Evolutionary conservation across 1,140 invertebrate species (phyloP), one percentile per base, ranked within the genome.

Genomic region (Drosophila elegans): DNA sequence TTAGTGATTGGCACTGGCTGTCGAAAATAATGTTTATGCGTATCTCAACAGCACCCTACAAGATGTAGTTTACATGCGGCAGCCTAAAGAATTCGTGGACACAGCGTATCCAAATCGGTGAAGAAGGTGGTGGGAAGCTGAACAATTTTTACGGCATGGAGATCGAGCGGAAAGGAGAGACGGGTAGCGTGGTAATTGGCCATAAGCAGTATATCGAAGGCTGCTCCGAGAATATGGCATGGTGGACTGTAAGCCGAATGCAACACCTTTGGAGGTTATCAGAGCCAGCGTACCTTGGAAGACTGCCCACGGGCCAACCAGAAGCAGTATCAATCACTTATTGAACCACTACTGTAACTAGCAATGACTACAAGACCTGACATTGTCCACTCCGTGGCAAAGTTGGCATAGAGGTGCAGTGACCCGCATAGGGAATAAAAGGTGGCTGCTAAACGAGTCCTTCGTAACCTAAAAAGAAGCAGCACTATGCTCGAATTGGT

Each of bases 21-120:
- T 29, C 27, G 27, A 29, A 29, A 29, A 29, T 29, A 29, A 29
- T 29, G 27, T 29, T 29, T 29, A 29, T 12, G 93, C 93, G 0
- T 94, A 93, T 77, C 83, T 93, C 60, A 91, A 93, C 82, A 93
- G 90, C 21, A 68, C 80, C 34, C 11, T 61, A 34, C 57, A 51
- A 25, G 36, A 60, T 60, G 42, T 27, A 3, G n/a, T 93, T 12
- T 94, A 80, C 80, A 93, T 93, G 88, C 74, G 75, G 49, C 92
- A 73, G 80, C 92, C 92, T 42, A 76, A 84, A 45, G 91, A 86
- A 13, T 89, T 61, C 34, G 34, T 36, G 34, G 7, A 36, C 34
- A 36, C 34, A 36, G 34, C 34, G 34, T 36, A 36, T 36, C 34
- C 34, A 36, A 36, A 36, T 2, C 2, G 29, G 7, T 32, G 6